Base-by-base conservation (phyloP, 2,797 vertebrate species). In the Cyprinella venusta region DNA sequence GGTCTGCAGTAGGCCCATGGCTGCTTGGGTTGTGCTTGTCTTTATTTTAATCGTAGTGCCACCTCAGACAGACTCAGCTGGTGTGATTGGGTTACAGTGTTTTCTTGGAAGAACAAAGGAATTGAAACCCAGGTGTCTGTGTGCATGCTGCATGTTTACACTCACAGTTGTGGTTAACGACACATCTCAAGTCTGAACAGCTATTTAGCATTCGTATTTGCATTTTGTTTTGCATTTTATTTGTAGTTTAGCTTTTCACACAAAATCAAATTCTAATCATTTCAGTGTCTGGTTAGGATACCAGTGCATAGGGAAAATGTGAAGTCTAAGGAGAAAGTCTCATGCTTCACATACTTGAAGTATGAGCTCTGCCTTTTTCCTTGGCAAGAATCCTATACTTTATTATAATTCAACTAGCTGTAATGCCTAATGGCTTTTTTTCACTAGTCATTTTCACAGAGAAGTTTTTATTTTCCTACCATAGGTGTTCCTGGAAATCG, bases 401-500 rank as follows among this genome's bases (percentile, higher is more conserved):
- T 8, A 70, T 45, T 42, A n/a, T 42, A 69, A 50, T 26, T 6
- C 15, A 13, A 30, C 18, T 18, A 72, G 45, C 24, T 50, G 16
- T 6, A 19, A 26, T 19, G n/a, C 6, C 50, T 42, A 61, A 30
- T 21, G 6, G 21, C 2, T 19, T 80, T 63, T 63, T 71, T 48
- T 7, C 12, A 12, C 7, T 8, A 6, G 38, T 56, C 10, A 26
- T 76, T 63, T 42, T 77, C 88, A 42, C 33, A 2, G 19, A 52
- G 1, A 7, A 2, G 48, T 2, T 4, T 61, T 56, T n/a, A 33
- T 30, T n/a, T 42, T 26, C 18, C 33, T 16, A 50, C 48, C 18
- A 2, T 81, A 95, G 94, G 91, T 89, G 86, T 87, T 0, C 15
- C 89, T 56, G 94, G 88, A 71, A 36, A 87, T 63, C 86, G 86